phyloP scores from a whole-genome alignment of 1,140 invertebrate genomes.

The Drosophila auraria region DNA sequence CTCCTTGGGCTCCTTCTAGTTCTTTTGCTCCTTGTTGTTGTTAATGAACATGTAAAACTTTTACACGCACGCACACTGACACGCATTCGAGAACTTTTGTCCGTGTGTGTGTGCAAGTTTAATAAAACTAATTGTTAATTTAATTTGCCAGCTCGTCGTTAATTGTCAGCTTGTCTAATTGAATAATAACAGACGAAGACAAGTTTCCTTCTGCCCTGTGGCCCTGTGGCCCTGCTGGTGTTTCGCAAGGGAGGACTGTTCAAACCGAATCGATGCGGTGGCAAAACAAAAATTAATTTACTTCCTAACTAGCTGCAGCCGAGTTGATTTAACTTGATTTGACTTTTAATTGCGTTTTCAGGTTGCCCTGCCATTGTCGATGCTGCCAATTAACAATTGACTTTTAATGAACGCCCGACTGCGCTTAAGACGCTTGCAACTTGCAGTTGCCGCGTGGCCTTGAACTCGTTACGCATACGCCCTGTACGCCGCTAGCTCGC shows the following conservation, averaged over 20 bases:
- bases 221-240: constrained; percentile 5
- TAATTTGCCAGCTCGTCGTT: constrained; percentile 83
- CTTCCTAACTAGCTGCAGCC: constrained; percentile 41
- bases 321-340: constrained; percentile 68
- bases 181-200: constrained; percentile 79
- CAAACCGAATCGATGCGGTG: constrained; percentile 49
- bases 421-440: constrained; percentile 52
- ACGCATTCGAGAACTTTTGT: constrained; percentile 52
- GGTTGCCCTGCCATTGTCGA: constrained; percentile 15
- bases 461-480: constrained; percentile 78
- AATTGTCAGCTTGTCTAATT: constrained; percentile 83
- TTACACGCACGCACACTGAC: constrained; percentile 45
- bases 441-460: constrained; percentile 50
- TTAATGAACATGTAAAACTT: constrained; percentile 82
- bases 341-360: constrained; percentile 71
- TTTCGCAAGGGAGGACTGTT: constrained; percentile 3
- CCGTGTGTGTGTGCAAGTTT: constrained; percentile 62
- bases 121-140: constrained; percentile 85
- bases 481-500: constrained; percentile 15
- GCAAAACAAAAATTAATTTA: constrained; percentile 61
- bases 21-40: constrained; percentile 45
- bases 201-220: constrained; percentile 23
- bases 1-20: not conserved
- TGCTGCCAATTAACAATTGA: constrained; percentile 74
- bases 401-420: constrained; percentile 66